phyloP scores from a whole-genome alignment of 2,113 vertebrate genomes.

The Phoenicopterus ruber region DNA sequence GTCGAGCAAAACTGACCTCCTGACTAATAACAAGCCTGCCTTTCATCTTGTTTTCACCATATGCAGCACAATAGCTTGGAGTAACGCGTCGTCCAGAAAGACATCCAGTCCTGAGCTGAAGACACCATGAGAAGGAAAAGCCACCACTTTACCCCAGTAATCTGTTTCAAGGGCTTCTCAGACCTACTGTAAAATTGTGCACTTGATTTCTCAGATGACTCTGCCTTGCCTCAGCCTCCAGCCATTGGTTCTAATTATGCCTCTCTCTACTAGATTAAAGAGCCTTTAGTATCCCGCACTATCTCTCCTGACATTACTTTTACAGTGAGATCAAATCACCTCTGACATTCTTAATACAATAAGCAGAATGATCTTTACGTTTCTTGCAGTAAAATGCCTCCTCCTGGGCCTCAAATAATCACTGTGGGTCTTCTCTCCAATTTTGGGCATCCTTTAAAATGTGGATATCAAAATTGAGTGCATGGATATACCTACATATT shows the following conservation, averaged over 20 bases:
- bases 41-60: background rate
- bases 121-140: background rate
- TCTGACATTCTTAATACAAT: constrained; percentile 22
- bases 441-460: background rate
- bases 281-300: background rate
- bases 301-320: constrained; percentile 22
- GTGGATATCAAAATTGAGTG: background rate
- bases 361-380: constrained; percentile 4
- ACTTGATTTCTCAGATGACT: constrained; percentile 24
- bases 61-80: background rate
- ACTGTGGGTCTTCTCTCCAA: background rate
- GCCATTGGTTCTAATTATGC: constrained; percentile 40
- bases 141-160: background rate
- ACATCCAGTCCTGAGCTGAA: background rate
- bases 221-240: constrained; percentile 28
- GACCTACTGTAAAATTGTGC: background rate
- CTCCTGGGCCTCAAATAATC: background rate
- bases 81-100: background rate
- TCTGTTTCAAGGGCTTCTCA: background rate
- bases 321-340: constrained; percentile 26
- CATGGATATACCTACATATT: background rate
- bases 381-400: background rate
- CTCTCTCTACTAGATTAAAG: constrained; percentile 28
- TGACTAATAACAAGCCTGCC: background rate
- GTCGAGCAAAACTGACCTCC: background rate